Base-by-base conservation (phyloP, 2,113 vertebrate genomes). In the Entomyzon cyanotis region DNA sequence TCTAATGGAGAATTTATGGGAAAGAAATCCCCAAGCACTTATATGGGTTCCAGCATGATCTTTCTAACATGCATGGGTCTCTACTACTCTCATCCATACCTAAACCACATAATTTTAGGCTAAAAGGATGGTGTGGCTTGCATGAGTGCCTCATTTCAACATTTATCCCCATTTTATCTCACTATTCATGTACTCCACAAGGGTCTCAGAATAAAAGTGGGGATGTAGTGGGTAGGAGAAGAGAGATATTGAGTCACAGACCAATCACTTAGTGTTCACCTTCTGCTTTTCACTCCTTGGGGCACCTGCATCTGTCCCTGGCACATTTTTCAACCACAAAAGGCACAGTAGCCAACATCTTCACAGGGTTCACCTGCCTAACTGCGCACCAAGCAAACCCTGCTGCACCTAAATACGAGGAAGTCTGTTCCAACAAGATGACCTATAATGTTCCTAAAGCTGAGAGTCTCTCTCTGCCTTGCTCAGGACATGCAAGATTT, bases 11-110 rank as follows among this genome's bases (percentile, higher is more conserved):
- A 83, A 69, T 28, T 63, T 88, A 50, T 92, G n/a, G 25, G 31
- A 84, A 79, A 89, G 33, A 33, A 65, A 49, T 5, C 23, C 15
- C 33, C 47, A 82, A 58, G 27, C 23, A 71, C 18, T 69, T 65
- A 46, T 1, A 37, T 5, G 46, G 12, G 58, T 86, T 86, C 60
- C 63, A 69, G 15, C 33, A 55, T 15, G 37, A 52, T 12, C 22
- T 68, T 89, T 89, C 65, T 64, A 39, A 67, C 0, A 0, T 27
- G 6, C 27, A 55, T 0, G 0, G 25, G 7, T 56, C 23, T 91
- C 14, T 58, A 7, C 22, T 44, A 3, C 30, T 24, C 1, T 60
- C 33, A 42, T 44, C 35, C 5, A 15, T 46, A 74, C 11, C 12
- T 56, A 59, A 60, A 83, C 5, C 33, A 49, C 10, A 17, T 14